Evolutionary conservation across 2,113 vertebrate species (phyloP).

Genomic region (Pollachius pollachius): DNA sequence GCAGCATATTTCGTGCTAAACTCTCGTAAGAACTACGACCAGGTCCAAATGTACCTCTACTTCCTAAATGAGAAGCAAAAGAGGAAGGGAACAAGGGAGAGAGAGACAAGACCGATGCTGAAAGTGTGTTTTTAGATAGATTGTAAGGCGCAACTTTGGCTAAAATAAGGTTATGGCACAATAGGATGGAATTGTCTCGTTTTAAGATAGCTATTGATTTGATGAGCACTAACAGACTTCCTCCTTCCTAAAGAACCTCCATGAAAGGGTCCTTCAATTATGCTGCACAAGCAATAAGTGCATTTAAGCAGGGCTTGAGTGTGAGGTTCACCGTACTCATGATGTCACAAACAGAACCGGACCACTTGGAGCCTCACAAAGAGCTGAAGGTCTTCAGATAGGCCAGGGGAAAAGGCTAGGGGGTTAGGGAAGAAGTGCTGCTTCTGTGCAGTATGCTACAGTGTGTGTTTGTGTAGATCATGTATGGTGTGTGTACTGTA

Average conservation of each 20-base stretch:
- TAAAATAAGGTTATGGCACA: constrained; percentile 48
- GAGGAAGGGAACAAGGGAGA: not conserved
- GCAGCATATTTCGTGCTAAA: not conserved
- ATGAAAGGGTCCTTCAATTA: not conserved
- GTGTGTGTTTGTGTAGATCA: constrained; percentile 11
- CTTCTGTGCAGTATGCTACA: no score
- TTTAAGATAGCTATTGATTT: constrained; percentile 1
- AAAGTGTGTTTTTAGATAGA: constrained; percentile 34
- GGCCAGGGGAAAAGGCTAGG: no score
- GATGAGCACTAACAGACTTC: constrained; percentile 22
- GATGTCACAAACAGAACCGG: constrained; percentile 36
- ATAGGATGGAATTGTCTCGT: constrained; percentile 43
- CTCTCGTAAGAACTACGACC: constrained; percentile 26
- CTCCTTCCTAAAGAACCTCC: not conserved
- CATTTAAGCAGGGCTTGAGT: constrained; percentile 9
- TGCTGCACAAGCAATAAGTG: not conserved
- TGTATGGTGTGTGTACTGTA: not conserved
- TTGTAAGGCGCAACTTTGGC: constrained; percentile 66
- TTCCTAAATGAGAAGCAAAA: not conserved
- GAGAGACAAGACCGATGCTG: constrained; percentile 3
- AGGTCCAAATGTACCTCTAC: constrained; percentile 11
- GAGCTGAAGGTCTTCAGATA: not conserved
- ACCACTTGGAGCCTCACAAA: constrained; percentile 25
- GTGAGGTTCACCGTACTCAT: constrained; percentile 35
- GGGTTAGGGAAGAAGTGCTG: no score